Conservation (phyloP, 2,888 invertebrate genomes). For the Tillus elongatus region DNA sequence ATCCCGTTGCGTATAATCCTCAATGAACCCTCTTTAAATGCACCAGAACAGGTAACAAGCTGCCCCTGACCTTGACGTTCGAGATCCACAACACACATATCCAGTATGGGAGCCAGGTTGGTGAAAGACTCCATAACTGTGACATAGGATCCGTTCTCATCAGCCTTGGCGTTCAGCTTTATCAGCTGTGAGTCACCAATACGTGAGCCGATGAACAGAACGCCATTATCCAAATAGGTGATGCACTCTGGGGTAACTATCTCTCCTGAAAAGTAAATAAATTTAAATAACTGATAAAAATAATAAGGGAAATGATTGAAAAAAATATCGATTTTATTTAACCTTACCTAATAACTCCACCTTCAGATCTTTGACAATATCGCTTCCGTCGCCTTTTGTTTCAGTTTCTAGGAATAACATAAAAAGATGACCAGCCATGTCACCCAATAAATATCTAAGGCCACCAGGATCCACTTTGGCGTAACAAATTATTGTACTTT, state of each 20-base stretch:
- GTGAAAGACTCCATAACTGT: slow-evolving; percentile 94
- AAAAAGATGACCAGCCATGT: slow-evolving; percentile 89
- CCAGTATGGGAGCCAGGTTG: slow-evolving; percentile 94
- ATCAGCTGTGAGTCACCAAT: slow-evolving; percentile 95
- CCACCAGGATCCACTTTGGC: slow-evolving; percentile 89
- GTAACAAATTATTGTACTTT: slow-evolving; percentile 90
- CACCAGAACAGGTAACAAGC: slow-evolving; percentile 95
- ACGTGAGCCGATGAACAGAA: slow-evolving; percentile 91
- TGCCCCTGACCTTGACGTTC: slow-evolving; percentile 96
- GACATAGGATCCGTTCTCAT: slow-evolving; percentile 82
- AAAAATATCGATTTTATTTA: slow-evolving; percentile 5
- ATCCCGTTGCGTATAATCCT: slow-evolving; percentile 97
- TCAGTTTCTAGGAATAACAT: slow-evolving; percentile 89
- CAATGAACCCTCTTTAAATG: slow-evolving; percentile 94
- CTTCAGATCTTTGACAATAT: slow-evolving; percentile 80
- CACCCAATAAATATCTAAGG: slow-evolving; percentile 83
- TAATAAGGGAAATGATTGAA: slow-evolving; percentile 1
- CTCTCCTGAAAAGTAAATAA: slow-evolving; percentile 50
- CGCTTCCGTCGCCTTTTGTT: slow-evolving; percentile 65
- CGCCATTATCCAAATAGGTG: slow-evolving; percentile 96
- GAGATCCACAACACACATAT: slow-evolving; percentile 95
- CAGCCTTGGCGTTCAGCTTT: slow-evolving; percentile 72
- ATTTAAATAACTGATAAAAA: slow-evolving; percentile 2
- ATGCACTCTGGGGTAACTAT: slow-evolving; percentile 94
- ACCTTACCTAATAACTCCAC: slow-evolving; percentile 74